Percentiles rank a stretch among this genome's conserved stretches.
These are phyloP conservation scores for Tetragonula carbonaria DNA, from an alignment of 2,888 invertebrate genomes.

Conservation along the genomic window DNA sequence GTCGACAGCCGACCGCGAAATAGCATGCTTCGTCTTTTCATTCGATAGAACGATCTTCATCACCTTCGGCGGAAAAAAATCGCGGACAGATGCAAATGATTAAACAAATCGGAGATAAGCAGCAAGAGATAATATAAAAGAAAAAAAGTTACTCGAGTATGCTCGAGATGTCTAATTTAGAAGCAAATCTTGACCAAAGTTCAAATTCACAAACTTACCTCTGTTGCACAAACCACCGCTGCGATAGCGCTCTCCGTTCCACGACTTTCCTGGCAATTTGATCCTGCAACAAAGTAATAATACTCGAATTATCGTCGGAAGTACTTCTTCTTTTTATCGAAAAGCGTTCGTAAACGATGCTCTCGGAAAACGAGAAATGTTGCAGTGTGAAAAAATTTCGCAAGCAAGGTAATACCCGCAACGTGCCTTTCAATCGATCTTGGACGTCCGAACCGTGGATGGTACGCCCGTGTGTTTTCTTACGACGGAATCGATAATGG, in stretches of 20 bases:
- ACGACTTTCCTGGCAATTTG: not conserved
- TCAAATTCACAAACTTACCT: not conserved
- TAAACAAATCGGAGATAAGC: too few species aligned
- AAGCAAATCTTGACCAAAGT: slow-evolving; percentile 42
- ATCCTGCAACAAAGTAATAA: slow-evolving; percentile 60
- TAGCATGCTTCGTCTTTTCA: too few species aligned
- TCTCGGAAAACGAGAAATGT: not conserved
- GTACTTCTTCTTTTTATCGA: not conserved
- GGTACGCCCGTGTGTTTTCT: slow-evolving; percentile 36
- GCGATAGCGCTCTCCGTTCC: slow-evolving; percentile 21
- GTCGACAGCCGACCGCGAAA: too few species aligned
- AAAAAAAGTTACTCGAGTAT: slow-evolving; percentile 40
- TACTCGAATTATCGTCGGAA: slow-evolving; percentile 37
- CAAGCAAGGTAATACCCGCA: too few species aligned
- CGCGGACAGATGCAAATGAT: too few species aligned
- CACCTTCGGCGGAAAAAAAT: too few species aligned
- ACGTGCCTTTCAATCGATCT: slow-evolving; percentile 29
- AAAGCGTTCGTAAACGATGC: not conserved
- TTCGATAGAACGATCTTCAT: too few species aligned
- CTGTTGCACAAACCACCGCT: slow-evolving; percentile 56
- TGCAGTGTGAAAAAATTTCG: not conserved
- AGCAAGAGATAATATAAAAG: too few species aligned
- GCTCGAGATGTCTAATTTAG: slow-evolving; percentile 35
- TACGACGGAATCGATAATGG: slow-evolving; percentile 48
- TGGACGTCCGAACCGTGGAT: slow-evolving; percentile 12